Evolutionary conservation across 2,113 vertebrate species (phyloP).

Genomic region (Serinus canaria): DNA sequence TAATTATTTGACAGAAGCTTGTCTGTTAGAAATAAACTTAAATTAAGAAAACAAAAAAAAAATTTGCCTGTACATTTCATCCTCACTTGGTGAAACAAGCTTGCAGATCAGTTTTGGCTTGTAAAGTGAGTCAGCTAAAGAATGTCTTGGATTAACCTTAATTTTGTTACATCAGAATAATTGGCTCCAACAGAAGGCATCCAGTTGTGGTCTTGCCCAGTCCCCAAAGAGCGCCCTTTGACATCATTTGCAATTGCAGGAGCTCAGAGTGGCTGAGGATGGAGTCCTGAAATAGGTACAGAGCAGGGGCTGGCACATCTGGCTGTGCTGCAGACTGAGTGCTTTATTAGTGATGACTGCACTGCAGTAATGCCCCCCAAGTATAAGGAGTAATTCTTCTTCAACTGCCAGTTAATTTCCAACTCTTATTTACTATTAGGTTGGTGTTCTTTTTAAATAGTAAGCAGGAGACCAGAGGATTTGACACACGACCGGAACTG

Average conservation of each 20-base stretch:
- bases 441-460: background rate
- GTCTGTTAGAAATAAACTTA: background rate
- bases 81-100: background rate
- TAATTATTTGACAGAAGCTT: background rate
- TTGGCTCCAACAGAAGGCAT: conserved; percentile 7
- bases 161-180: conserved; percentile 39
- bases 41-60: background rate
- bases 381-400: background rate
- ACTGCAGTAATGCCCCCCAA: background rate
- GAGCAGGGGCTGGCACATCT: background rate
- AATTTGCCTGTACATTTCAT: background rate
- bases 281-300: background rate
- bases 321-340: background rate
- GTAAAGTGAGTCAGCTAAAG: conserved; percentile 10
- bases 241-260: background rate
- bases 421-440: rapidly evolving
- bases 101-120: background rate
- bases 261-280: background rate
- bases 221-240: background rate
- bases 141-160: conserved; percentile 2
- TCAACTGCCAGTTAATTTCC: background rate
- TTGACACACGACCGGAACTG: background rate
- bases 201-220: background rate
- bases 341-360: background rate
- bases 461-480: background rate